Evolutionary conservation across 92 coral and sea anemone genomes (phyloP), one percentile per base, ranked within the genome.

Genomic region (Hydrozoanthus gracilis): DNA sequence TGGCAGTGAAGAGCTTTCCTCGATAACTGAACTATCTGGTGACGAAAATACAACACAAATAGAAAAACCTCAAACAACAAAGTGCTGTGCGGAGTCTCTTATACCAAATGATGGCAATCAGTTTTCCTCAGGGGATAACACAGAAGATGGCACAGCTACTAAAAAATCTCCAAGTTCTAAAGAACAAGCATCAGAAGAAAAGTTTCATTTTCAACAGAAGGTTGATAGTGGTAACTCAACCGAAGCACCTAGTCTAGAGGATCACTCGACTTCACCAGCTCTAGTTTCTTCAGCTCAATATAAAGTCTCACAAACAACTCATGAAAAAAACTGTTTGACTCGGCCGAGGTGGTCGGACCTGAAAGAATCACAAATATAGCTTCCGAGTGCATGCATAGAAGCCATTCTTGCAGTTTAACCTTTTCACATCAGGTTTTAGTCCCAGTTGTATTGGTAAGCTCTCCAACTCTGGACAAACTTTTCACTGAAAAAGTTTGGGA

Each of bases 261-360:
- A 20, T 44, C 39, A 27, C 39, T 46, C 71, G 44, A 6, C 66
- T 15, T 60, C 45, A 7, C 2, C 9, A 13, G 46, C 62, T 65
- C 8, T 39, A 9, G 39, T 3, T 15, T 44, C 73, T 17, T 62
- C 74, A 64, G 75, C 15, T 66, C 85, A 79, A 39, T 55, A 50
- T 5, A 52, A 65, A 2, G 20, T 16, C 48, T 11, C 60, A 11
- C 60, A 65, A 8, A 4, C 15, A 11, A 54, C 67, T 35, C 27
- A 51, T 11, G 67, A 54, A 64, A 51, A 9, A 13, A 74, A 80
- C 74, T 65, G 72, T 20, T 78, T 65, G 3, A 1, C n/a, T 60
- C 62, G 71, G 83, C 75, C 62, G 4, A n/a, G 9, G 72, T 79
- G 84, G 84, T 64, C 73, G 15, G 60, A 64, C 9, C 45, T 79